Evolutionary conservation across 1,140 invertebrate genomes (phyloP).

Genomic region (Lepidurus apus): DNA sequence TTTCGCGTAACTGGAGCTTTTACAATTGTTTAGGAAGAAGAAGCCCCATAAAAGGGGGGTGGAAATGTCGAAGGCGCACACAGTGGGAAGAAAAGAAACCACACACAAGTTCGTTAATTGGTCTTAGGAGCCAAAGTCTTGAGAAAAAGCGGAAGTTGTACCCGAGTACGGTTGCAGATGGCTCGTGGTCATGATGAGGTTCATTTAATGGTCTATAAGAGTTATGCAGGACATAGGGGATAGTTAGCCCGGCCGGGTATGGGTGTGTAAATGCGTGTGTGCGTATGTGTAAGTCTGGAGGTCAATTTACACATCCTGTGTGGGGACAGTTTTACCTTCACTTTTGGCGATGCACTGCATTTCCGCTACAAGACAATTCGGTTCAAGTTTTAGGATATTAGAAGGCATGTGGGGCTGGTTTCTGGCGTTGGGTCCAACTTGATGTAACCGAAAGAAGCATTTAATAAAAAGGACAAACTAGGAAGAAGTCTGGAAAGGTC

Average conservation of each 20-base stretch:
- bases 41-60: background rate
- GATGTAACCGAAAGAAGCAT: background rate
- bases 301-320: slow-evolving; percentile 4
- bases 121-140: background rate
- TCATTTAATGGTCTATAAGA: background rate
- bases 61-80: background rate
- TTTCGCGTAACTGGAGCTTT: background rate
- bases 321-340: background rate
- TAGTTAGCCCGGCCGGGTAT: background rate
- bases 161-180: background rate
- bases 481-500: background rate
- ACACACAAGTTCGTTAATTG: background rate
- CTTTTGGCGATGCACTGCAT: background rate
- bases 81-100: background rate
- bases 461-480: background rate
- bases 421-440: background rate
- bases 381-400: background rate
- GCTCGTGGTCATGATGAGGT: background rate
- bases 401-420: background rate
- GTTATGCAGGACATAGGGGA: background rate
- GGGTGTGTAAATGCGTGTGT: background rate
- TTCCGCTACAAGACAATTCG: background rate
- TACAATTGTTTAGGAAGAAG: background rate
- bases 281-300: background rate
- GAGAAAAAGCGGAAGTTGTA: background rate